A percentile compares a stretch with the other conserved stretches of the same genome.
Conservation (phyloP, 1,140 invertebrate species). For the Dysdera silvatica region DNA sequence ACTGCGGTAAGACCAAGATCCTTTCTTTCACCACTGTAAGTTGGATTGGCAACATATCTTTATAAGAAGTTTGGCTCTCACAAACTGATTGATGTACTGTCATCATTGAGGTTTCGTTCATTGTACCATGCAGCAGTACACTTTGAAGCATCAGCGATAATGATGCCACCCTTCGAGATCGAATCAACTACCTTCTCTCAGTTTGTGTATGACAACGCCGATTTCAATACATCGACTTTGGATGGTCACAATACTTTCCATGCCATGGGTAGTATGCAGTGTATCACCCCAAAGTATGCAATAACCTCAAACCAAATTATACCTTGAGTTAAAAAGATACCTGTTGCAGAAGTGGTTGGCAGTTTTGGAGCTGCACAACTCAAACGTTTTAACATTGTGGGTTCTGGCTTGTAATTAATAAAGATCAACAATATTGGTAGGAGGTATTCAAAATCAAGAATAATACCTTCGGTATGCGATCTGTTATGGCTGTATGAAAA, state of each 20-base stretch:
- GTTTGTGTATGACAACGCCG: constrained; percentile 36
- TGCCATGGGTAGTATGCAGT: constrained; percentile 32
- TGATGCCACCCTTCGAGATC: not conserved
- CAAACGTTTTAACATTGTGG: too few species aligned
- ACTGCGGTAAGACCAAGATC: constrained; percentile 3
- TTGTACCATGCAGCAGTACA: too few species aligned
- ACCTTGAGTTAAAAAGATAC: too few species aligned
- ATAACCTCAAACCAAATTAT: too few species aligned
- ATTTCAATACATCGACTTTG: constrained; percentile 34
- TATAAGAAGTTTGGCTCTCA: constrained; percentile 2
- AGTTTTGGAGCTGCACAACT: too few species aligned
- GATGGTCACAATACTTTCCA: constrained; percentile 35
- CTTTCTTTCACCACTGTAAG: not conserved
- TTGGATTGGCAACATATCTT: constrained; percentile 1
- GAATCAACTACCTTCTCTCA: constrained; percentile 24
- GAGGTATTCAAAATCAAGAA: too few species aligned
- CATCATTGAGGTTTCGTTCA: constrained; percentile 25
- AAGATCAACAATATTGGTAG: too few species aligned
- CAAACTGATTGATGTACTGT: constrained; percentile 13
- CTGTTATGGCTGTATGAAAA: too few species aligned
- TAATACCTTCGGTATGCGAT: too few species aligned
- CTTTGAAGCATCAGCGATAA: too few species aligned
- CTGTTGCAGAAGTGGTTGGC: too few species aligned
- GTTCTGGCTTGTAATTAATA: too few species aligned
- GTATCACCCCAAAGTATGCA: constrained; percentile 13